A percentile compares a stretch with the other conserved stretches of the same genome.
These are phyloP conservation scores for Manis crassicaudata DNA, from an alignment of 2,797 vertebrate genomes.

Conservation along the genomic window DNA sequence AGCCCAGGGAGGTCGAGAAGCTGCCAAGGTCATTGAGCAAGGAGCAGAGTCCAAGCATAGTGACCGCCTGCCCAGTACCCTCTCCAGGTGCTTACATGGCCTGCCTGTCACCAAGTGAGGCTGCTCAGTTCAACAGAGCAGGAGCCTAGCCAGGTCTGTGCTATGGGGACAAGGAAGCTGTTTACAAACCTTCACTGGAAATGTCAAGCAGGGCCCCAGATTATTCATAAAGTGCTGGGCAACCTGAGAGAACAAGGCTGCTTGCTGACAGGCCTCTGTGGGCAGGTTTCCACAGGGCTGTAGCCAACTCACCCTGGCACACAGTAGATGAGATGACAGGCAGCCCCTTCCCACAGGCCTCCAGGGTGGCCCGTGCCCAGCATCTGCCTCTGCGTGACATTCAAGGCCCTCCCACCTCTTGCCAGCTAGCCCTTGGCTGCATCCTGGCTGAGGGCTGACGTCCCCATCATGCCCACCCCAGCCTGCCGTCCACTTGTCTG, in stretches of 20 bases:
- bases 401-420: not conserved
- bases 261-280: not conserved
- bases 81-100: not conserved
- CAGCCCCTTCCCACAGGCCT: not conserved
- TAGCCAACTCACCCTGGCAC: not conserved
- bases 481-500: not conserved
- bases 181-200: not conserved
- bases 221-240: not conserved
- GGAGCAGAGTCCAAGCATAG: not conserved
- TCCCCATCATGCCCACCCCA: not conserved
- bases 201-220: not conserved
- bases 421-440: not conserved
- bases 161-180: not conserved
- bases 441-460: no score
- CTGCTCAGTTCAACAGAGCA: not conserved
- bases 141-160: not conserved
- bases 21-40: not conserved
- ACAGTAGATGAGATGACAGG: not conserved
- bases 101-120: not conserved
- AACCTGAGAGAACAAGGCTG: not conserved
- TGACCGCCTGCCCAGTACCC: not conserved
- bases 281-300: not conserved
- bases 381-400: not conserved
- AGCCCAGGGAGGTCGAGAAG: not conserved
- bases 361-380: not conserved